phyloP scores from a whole-genome alignment of 37 sponge, comb jelly and placozoan species.

The Aphrocallistes beatrix region DNA sequence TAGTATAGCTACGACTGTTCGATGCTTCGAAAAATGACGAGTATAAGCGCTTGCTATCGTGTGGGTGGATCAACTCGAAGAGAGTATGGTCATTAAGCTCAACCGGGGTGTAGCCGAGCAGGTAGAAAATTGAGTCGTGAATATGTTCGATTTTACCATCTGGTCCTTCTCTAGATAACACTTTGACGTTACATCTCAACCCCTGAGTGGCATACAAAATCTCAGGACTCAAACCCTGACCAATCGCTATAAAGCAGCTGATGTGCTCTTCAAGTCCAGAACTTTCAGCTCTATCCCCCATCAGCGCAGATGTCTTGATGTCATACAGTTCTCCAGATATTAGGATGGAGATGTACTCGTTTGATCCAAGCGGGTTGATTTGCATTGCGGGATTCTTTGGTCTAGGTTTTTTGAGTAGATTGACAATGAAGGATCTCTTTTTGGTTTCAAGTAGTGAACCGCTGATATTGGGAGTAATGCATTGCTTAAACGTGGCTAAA shows the following conservation, averaged over 20 bases:
- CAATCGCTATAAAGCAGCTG: background rate
- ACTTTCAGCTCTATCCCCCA: background rate
- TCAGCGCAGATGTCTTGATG: background rate
- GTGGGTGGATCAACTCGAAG: background rate
- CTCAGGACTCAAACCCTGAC: background rate
- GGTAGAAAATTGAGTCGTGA: background rate
- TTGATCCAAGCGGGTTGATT: background rate
- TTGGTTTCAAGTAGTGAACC: background rate
- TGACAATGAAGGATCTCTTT: background rate
- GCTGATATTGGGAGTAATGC: background rate
- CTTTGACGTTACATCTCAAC: background rate
- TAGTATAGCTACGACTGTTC: background rate
- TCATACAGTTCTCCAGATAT: background rate
- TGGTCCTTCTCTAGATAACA: background rate
- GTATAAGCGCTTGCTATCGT: background rate
- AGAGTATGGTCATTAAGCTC: background rate
- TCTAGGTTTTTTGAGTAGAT: background rate
- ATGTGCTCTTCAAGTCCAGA: background rate
- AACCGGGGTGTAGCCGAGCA: background rate
- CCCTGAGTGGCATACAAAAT: background rate
- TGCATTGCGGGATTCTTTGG: background rate
- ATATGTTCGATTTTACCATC: background rate
- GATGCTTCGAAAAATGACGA: background rate
- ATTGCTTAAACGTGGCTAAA: background rate
- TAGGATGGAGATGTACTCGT: background rate